Percentiles rank a stretch among this genome's conserved stretches.
Conservation (phyloP, 2,113 vertebrate species). For the Vulpes vulpes region DNA sequence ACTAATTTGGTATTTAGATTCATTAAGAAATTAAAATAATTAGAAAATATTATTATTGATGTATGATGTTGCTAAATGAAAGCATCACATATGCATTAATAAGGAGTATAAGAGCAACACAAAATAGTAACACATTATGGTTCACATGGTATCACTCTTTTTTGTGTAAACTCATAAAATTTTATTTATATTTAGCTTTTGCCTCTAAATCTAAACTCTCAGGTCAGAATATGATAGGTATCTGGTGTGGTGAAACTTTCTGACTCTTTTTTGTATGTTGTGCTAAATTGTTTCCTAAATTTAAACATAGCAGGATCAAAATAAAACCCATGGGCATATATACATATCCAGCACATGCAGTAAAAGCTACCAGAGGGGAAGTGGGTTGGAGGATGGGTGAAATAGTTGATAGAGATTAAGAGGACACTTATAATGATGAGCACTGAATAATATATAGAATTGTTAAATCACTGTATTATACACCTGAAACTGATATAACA, state of each 20-base stretch:
- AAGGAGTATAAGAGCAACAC: constrained; percentile 19
- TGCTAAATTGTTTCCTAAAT: background rate
- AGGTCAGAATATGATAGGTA: background rate
- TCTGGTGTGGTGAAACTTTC: background rate
- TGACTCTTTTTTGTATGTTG: background rate
- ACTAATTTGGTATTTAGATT: constrained; percentile 22
- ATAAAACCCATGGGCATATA: background rate
- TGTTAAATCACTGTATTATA: background rate
- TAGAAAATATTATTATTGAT: constrained; percentile 48
- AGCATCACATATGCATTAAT: background rate
- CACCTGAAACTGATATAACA: background rate
- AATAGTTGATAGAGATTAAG: background rate
- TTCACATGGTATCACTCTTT: background rate
- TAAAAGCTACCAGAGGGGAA: background rate
- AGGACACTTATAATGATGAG: background rate
- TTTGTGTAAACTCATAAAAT: background rate
- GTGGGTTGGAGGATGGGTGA: background rate
- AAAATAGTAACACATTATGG: background rate
- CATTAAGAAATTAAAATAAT: constrained; percentile 70
- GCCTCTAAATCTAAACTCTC: background rate
- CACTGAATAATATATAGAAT: background rate
- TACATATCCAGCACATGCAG: background rate
- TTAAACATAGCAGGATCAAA: constrained; percentile 12
- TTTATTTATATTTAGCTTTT: constrained; percentile 4
- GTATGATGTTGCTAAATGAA: constrained; percentile 31